Percentiles rank a stretch among this genome's conserved stretches.
These are phyloP conservation scores for Harmothoe impar DNA, from an alignment of 2,888 invertebrate genomes.

Conservation along the genomic window DNA sequence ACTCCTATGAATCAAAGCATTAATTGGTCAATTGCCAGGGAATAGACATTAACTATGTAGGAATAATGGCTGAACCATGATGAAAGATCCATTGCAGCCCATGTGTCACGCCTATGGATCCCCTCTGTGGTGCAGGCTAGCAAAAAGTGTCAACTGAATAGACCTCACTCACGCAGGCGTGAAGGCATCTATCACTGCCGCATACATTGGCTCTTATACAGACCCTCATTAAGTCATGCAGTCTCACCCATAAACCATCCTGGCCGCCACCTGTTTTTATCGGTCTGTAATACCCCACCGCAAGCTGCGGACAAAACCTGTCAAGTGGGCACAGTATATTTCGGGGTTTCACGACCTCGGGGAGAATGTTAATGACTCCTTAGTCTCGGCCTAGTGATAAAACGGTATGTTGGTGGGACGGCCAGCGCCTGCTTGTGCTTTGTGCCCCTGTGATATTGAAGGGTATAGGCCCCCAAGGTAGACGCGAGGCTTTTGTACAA, in stretches of 20 bases:
- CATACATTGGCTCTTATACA: conserved; percentile 7
- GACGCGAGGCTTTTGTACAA: background rate
- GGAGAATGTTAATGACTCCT: conserved; percentile 15
- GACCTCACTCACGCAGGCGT: conserved; percentile 11
- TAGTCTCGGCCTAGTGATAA: background rate
- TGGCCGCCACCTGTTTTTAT: background rate
- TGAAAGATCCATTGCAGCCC: background rate
- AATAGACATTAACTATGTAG: conserved; percentile 19
- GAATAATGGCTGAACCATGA: conserved; percentile 11
- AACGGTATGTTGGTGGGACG: background rate
- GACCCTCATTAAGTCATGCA: background rate
- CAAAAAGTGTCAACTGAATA: conserved; percentile 1
- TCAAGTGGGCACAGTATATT: conserved; percentile 21
- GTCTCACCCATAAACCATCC: background rate
- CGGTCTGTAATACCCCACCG: background rate
- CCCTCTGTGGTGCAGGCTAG: background rate
- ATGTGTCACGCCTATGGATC: background rate
- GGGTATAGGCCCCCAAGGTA: conserved; percentile 16
- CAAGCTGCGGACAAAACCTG: background rate
- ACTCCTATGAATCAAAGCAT: background rate
- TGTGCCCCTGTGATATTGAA: conserved; percentile 46
- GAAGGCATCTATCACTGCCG: background rate
- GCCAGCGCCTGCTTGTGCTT: background rate
- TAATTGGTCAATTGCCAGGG: conserved; percentile 15
- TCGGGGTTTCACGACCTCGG: conserved; percentile 38